Evolutionary conservation across 37 sponge, comb jelly and placozoan species (phyloP).

Genomic region (Chondrilla cf. caribensis): DNA sequence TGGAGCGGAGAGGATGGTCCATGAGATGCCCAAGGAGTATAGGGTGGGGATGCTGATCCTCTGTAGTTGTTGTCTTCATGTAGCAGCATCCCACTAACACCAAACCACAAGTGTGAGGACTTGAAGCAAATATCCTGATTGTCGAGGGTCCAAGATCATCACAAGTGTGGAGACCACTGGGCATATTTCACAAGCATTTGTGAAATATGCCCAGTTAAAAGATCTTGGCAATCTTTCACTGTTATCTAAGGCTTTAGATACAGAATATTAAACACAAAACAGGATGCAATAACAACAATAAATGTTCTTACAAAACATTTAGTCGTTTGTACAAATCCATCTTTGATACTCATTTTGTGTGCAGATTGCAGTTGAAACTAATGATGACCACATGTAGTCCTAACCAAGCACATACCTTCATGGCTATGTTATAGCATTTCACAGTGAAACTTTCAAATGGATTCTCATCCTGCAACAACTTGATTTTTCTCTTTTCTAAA

Average conservation of each 20-base stretch:
- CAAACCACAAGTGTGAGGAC: constrained; percentile 32
- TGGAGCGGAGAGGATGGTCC: constrained; percentile 21
- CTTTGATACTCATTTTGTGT: too few species aligned
- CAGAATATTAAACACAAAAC: background rate
- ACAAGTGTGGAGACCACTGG: constrained; percentile 78
- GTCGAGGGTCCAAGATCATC: constrained; percentile 68
- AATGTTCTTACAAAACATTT: too few species aligned
- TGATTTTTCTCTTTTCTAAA: too few species aligned
- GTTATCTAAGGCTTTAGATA: background rate
- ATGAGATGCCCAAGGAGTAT: constrained; percentile 39
- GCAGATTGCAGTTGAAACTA: too few species aligned
- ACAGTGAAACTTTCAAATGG: too few species aligned
- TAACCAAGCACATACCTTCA: too few species aligned
- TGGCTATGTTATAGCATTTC: too few species aligned
- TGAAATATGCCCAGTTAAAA: background rate
- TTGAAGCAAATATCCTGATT: constrained; percentile 51
- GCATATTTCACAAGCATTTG: constrained; percentile 25
- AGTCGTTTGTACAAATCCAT: too few species aligned
- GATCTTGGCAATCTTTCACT: background rate
- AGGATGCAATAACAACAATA: too few species aligned
- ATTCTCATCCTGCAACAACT: too few species aligned
- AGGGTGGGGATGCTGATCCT: background rate
- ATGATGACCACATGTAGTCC: too few species aligned
- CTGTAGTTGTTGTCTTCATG: constrained; percentile 59
- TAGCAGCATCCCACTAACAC: constrained; percentile 83